These are phyloP conservation scores for Alloscopus bannaensis DNA, from an alignment of 2,888 invertebrate genomes.

Conservation along the genomic window DNA sequence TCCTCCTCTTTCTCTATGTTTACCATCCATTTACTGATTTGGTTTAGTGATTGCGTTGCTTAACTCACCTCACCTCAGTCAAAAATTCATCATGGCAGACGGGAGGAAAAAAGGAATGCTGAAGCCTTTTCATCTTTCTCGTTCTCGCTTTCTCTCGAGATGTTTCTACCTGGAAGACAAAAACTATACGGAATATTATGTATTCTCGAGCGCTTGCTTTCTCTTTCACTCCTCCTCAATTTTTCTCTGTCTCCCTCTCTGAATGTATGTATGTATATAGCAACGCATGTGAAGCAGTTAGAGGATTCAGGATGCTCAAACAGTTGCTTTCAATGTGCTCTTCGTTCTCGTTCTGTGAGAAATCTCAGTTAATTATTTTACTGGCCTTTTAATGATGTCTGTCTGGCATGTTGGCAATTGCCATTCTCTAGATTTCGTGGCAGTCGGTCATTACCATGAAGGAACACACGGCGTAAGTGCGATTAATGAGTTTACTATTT, in stretches of 20 bases:
- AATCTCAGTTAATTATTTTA: no score
- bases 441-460: no score
- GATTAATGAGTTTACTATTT: no score
- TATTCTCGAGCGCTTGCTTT: neutral
- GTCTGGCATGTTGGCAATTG: no score
- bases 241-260: neutral
- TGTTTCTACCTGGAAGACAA: neutral
- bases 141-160: neutral
- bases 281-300: neutral
- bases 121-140: neutral
- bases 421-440: no score
- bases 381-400: no score
- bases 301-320: no score
- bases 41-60: constrained; percentile 37
- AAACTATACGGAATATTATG: neutral
- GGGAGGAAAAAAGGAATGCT: constrained; percentile 1
- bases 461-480: no score
- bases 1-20: constrained; percentile 28
- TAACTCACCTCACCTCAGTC: constrained; percentile 17
- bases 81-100: neutral
- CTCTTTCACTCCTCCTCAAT: neutral
- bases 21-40: constrained; percentile 33
- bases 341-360: no score
- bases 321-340: no score
- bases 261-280: neutral